Evolutionary conservation across 1,140 invertebrate species (phyloP), one percentile per base, ranked within the genome.

Genomic region (Copidosoma floridanum): DNA sequence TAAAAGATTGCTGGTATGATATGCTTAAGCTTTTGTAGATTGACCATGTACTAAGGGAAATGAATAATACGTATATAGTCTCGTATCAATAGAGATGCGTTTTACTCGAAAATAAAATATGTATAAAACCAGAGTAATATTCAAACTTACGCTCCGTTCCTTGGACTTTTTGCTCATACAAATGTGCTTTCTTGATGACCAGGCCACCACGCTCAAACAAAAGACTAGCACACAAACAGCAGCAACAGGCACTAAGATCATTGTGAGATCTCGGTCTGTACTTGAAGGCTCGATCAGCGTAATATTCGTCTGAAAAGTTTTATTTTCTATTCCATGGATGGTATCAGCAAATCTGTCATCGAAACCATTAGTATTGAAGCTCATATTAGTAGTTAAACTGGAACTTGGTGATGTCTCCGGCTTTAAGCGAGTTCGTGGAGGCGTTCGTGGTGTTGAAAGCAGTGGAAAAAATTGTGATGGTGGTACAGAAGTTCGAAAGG

Each of bases 91-190:
- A 8, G 32, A 37, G 7, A 7, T 7, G 14, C 7, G 7, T 37
- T 37, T 37, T 14, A 14, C 32, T 37, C 32, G 7, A 14, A 0
- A 32, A 32, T 32, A 12, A 12, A 32, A 32, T 32, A 32, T 0
- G 44, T 35, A 21, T 23, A 16, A n/a, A n/a, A n/a, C n/a, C n/a
- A n/a, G n/a, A n/a, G n/a, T n/a, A 53, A 21, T 24, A 53, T n/a
- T n/a, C n/a, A n/a, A n/a, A 73, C 78, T 78, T 66, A 86, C 85
- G 76, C 85, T 83, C 68, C 86, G 84, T 51, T 85, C 83, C 69
- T 86, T 85, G 23, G 78, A 75, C 35, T 83, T 86, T 63, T 75
- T 76, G 67, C 76, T 82, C 53, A 69, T 75, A 74, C 81, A 88
- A 29, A 82, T 77, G 71, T 80, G 86, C 54, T 82, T 83, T 6